Conservation (phyloP, 2,113 vertebrate genomes). For the Aphyosemion australe region DNA sequence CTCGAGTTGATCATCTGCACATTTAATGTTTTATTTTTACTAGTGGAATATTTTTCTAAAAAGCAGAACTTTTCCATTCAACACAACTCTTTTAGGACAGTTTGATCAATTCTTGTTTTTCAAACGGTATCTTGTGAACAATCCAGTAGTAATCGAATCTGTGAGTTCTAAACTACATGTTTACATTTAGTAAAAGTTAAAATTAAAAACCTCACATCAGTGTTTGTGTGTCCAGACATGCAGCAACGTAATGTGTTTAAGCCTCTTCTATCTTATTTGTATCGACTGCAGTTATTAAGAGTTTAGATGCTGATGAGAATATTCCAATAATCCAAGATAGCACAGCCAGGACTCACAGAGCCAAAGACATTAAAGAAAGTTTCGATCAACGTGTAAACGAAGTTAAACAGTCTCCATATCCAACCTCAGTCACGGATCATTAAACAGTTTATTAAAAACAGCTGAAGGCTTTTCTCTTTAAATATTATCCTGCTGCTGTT, state of each 20-base stretch:
- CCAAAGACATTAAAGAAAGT: slow-evolving; percentile 1
- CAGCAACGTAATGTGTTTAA: background rate
- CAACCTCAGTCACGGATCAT: slow-evolving; percentile 13
- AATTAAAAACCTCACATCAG: no score
- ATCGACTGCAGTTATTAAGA: background rate
- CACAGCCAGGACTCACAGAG: background rate
- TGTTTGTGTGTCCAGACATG: background rate
- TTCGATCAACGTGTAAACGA: slow-evolving; percentile 5
- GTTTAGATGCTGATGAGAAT: background rate
- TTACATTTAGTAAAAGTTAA: background rate
- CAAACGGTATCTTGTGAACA: background rate
- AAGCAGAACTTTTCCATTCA: background rate
- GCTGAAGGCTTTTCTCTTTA: slow-evolving; percentile 18
- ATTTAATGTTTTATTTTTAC: no score
- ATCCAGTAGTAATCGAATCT: background rate
- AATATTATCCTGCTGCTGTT: slow-evolving; percentile 4
- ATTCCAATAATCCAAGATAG: background rate
- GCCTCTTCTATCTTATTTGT: background rate
- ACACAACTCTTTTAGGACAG: background rate
- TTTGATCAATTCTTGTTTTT: background rate
- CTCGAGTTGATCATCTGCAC: no score
- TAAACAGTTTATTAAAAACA: slow-evolving; percentile 20
- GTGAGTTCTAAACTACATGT: background rate
- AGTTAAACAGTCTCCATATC: slow-evolving; percentile 21
- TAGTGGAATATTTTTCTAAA: no score